These are phyloP conservation scores for Centropyge bicolor DNA, from an alignment of 2,797 vertebrate species.

Conservation along the genomic window DNA sequence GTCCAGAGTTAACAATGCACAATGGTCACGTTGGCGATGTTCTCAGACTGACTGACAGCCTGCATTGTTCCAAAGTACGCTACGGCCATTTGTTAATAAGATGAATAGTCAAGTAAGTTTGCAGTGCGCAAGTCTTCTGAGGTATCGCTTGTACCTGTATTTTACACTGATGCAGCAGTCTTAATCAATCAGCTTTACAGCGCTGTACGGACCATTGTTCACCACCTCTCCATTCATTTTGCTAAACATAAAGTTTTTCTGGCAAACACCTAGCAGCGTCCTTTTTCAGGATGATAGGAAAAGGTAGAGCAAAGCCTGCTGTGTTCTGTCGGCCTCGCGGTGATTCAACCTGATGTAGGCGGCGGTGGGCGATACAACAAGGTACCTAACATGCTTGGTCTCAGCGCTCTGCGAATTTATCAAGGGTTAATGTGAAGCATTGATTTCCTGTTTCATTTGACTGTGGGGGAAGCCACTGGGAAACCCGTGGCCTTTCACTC, in stretches of 20 bases:
- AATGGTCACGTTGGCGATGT: not conserved
- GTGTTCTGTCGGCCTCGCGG: constrained; percentile 5
- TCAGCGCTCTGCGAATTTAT: constrained; percentile 45
- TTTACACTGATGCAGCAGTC: constrained; percentile 59
- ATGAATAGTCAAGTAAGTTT: constrained; percentile 35
- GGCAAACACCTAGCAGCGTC: constrained; percentile 21
- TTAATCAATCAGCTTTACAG: constrained; percentile 59
- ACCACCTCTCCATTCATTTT: constrained; percentile 11
- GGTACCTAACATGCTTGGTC: constrained; percentile 48
- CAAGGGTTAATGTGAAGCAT: constrained; percentile 68
- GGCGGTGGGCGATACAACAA: constrained; percentile 14
- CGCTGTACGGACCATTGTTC: constrained; percentile 46
- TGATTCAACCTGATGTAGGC: constrained; percentile 46
- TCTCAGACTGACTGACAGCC: constrained; percentile 22
- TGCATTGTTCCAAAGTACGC: constrained; percentile 47
- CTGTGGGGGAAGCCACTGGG: constrained; percentile 49
- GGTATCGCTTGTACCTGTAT: constrained; percentile 29
- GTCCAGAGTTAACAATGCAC: constrained; percentile 39
- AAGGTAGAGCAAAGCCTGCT: constrained; percentile 27
- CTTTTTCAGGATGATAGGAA: constrained; percentile 17
- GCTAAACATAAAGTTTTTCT: constrained; percentile 27
- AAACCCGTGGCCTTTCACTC: constrained; percentile 48
- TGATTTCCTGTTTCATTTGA: constrained; percentile 75
- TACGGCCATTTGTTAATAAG: constrained; percentile 46
- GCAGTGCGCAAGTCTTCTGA: constrained; percentile 28